Evolutionary conservation across 2,797 vertebrate species (phyloP), one percentile per base, ranked within the genome.

Genomic region (Pseudomugil gertrudae): DNA sequence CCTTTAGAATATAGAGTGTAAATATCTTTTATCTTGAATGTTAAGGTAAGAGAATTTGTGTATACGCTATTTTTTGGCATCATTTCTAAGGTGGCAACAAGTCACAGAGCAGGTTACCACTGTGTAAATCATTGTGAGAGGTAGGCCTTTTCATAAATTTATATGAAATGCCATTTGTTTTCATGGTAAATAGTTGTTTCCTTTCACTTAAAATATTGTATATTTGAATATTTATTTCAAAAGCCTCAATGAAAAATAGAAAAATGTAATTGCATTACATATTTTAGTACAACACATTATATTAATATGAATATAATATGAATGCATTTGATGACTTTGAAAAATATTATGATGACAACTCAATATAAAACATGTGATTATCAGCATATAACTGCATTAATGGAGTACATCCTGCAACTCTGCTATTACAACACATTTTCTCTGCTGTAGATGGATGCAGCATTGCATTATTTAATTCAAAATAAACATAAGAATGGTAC

Each of bases 341-440:
- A 51, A 19, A 72, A 74, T 72, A 43, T 57, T 38, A 24, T 67
- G 32, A 76, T 74, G 30, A 74, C 66, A 74, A 61, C 5, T 0
- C 36, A 14, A 78, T 72, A 74, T 69, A 84, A 68, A 78, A 58
- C 52, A 26, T 50, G 71, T 78, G 38, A 76, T 87, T 74, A 65
- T 53, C 60, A 75, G 45, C 68, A 66, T 59, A 55, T 79, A 77
- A 81, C 77, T 76, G 69, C 63, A 74, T 56, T 67, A 59, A 54
- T 50, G 66, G 55, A 64, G 64, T 72, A 57, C 75, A 77, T 78
- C 68, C 55, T 71, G 29, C 60, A 66, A 48, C 48, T 30, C 35
- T 67, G 38, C 35, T 32, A 57, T 66, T 45, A 38, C 51, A 61
- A 32, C 64, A 48, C 55, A 19, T 26, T 54, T 26, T 57, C 9